These are phyloP conservation scores for Eudyptes chrysolophus DNA, from an alignment of 2,113 vertebrate species.

Conservation along the genomic window DNA sequence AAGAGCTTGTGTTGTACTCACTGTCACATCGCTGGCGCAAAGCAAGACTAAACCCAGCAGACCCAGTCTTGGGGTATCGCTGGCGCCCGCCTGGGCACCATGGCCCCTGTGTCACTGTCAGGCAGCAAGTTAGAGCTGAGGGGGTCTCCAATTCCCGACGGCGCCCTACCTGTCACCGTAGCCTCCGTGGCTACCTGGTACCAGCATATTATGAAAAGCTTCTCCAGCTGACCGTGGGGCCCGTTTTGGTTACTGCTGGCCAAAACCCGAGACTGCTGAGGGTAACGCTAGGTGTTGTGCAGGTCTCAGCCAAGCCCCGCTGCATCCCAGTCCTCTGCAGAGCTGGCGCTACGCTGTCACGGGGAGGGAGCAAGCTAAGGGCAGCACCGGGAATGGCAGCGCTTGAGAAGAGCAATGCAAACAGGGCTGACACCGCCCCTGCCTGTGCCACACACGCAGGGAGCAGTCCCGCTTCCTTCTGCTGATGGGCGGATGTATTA, in stretches of 20 bases:
- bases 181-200: accelerated
- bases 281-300: accelerated
- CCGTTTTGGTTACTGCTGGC: not conserved
- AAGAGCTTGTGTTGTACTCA: not conserved
- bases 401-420: not conserved
- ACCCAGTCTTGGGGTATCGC: not conserved
- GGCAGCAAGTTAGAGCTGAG: not conserved
- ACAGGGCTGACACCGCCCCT: not conserved
- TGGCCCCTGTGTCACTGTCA: not conserved
- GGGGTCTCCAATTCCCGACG: not conserved
- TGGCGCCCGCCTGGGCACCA: not conserved
- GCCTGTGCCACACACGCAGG: not conserved
- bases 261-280: not conserved
- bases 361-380: not conserved
- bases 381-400: not conserved
- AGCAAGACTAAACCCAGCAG: not conserved
- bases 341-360: accelerated
- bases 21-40: accelerated
- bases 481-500: not conserved
- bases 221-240: not conserved
- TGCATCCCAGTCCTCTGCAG: not conserved
- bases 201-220: not conserved
- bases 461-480: not conserved
- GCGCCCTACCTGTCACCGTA: not conserved
- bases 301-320: not conserved